These are phyloP conservation scores for Dioctria linearis DNA, from an alignment of 2,888 invertebrate genomes.

Conservation along the genomic window DNA sequence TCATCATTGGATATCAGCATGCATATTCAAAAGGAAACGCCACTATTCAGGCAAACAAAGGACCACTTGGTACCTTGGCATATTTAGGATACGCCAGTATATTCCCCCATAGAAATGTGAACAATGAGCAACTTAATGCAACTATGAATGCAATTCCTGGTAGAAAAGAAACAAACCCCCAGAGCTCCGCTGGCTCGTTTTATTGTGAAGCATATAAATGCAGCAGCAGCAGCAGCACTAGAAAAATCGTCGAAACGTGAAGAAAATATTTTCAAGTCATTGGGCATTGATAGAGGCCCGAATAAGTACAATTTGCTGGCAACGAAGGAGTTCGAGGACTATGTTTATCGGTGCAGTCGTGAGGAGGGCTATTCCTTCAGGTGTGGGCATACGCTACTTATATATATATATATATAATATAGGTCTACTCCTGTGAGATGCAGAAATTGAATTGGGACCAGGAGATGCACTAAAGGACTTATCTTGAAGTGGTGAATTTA, in stretches of 20 bases:
- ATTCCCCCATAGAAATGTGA: conserved; percentile 34
- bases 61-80: conserved; percentile 49
- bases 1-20: conserved; percentile 48
- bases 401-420: too few species aligned
- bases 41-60: conserved; percentile 43
- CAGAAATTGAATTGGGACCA: conserved; percentile 41
- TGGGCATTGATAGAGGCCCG: conserved; percentile 43
- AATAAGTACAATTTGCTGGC: conserved; percentile 41
- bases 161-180: conserved; percentile 34
- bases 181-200: not conserved
- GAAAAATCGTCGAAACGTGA: conserved; percentile 47
- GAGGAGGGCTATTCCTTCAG: not conserved
- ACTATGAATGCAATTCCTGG: conserved; percentile 47
- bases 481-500: conserved; percentile 2
- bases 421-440: not conserved
- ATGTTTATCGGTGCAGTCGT: not conserved
- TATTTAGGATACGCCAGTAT: conserved; percentile 50
- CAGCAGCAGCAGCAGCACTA: not conserved
- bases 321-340: not conserved
- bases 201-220: conserved; percentile 33
- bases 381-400: not conserved
- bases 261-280: conserved; percentile 48
- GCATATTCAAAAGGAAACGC: conserved; percentile 47
- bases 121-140: conserved; percentile 49
- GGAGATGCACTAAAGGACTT: conserved; percentile 27